Percentiles rank a stretch among this genome's conserved stretches.
These are phyloP conservation scores for Hirtodrosophila histrioides DNA, from an alignment of 2,888 invertebrate genomes.

Conservation along the genomic window DNA sequence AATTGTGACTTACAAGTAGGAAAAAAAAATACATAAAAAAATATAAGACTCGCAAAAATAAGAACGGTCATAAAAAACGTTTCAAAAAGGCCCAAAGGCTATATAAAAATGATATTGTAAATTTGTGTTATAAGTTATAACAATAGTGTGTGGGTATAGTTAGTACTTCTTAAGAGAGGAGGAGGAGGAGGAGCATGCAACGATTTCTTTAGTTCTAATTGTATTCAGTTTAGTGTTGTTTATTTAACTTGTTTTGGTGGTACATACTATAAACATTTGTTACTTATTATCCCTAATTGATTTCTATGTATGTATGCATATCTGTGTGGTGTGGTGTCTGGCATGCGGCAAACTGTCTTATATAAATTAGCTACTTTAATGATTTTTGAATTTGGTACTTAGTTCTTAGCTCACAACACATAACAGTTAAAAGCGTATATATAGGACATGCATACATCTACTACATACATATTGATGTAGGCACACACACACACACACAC, in stretches of 20 bases:
- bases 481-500: not conserved
- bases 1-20: constrained; percentile 28
- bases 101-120: constrained; percentile 31
- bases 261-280: constrained; percentile 25
- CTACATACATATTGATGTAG: constrained; percentile 5
- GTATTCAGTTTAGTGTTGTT: not conserved
- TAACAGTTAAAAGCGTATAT: constrained; percentile 15
- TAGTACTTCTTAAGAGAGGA: not conserved
- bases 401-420: constrained; percentile 9
- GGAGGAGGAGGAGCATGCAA: constrained; percentile 37
- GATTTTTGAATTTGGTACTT: constrained; percentile 14
- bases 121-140: constrained; percentile 16
- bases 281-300: constrained; percentile 18
- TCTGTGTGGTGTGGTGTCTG: constrained; percentile 14
- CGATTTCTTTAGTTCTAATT: constrained; percentile 8
- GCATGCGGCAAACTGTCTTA: constrained; percentile 10
- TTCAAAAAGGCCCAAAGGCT: constrained; percentile 38
- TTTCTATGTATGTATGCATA: constrained; percentile 3
- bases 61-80: constrained; percentile 27
- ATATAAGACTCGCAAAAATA: constrained; percentile 28
- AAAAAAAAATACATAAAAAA: constrained; percentile 11
- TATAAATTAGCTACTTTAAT: constrained; percentile 8
- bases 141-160: constrained; percentile 13
- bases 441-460: not conserved
- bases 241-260: constrained; percentile 30